Base-by-base conservation (phyloP, 2,888 invertebrate genomes). In the Bellardia pandia region DNA sequence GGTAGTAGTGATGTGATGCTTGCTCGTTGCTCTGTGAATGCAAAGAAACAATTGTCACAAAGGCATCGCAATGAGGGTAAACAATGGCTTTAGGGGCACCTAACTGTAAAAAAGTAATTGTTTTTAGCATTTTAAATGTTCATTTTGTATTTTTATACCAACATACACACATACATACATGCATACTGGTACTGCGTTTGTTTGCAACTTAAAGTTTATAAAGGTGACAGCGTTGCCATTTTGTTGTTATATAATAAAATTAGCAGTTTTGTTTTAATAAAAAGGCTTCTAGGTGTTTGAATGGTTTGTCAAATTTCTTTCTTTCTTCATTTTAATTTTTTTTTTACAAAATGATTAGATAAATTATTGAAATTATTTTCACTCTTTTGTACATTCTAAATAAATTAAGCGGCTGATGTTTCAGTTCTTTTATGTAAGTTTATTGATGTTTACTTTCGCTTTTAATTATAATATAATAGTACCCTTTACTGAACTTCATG, bases 71-170 rank as follows among this genome's bases (percentile, higher is more conserved):
- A 82, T 86, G 86, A 82, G 78, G 74, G 78, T 75, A 78, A 60
- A 77, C 78, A 82, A 82, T 82, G 74, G 81, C 86, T 78, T 82
- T 86, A 78, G 78, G 82, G 86, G 86, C 82, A 86, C 74, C 74
- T 78, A 86, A 78, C 74, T 86, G 86, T 78, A 82, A 86, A 86
- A 86, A 82, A 78, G 77, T 86, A 86, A 86, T 86, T 86, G 86
- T 77, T 86, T 86, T 86, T 82, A 78, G 74, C 77, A 74, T 86
- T 86, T 86, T 82, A 78, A 82, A 78, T 77, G 74, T 82, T 82
- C 82, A 82, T 82, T 82, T 56, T 76, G 53, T 76, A 40, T 69
- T 51, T 40, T 40, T n/a, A 64, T 23, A 6, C 7, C 8, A 30
- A 40, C 45, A 7, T 64, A n/a, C 45, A n/a, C 53, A 11, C 42